Evolutionary conservation across 2,888 invertebrate genomes (phyloP).

Genomic region (Trypoxylon attenuatum): DNA sequence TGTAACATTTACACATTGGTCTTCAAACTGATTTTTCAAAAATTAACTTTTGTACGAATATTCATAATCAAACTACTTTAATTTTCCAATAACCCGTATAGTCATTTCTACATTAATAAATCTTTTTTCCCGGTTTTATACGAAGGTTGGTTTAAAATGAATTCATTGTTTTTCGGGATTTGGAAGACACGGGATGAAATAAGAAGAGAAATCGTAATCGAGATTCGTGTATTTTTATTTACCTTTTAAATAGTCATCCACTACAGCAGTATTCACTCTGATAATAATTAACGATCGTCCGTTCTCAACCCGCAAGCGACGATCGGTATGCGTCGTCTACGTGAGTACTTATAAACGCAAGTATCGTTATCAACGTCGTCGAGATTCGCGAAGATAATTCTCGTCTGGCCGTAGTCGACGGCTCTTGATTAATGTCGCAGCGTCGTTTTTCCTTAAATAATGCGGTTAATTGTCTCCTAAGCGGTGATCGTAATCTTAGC

Average conservation of each 20-base stretch:
- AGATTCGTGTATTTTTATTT: constrained; percentile 63
- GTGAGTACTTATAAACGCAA: constrained; percentile 39
- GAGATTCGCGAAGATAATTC: too few species aligned
- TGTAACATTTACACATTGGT: too few species aligned
- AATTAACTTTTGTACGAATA: too few species aligned
- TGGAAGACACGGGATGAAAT: neutral
- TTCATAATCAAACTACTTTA: too few species aligned
- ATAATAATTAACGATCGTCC: constrained; percentile 62
- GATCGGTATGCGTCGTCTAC: constrained; percentile 48
- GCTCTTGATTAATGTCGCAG: neutral
- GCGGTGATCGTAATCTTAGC: constrained; percentile 3
- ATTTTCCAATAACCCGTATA: too few species aligned
- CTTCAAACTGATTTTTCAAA: too few species aligned
- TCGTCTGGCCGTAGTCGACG: too few species aligned
- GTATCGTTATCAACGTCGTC: constrained; percentile 21
- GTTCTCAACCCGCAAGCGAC: constrained; percentile 43
- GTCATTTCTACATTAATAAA: too few species aligned
- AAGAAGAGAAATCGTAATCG: neutral
- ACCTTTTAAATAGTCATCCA: constrained; percentile 69
- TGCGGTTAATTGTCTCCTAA: neutral
- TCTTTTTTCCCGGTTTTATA: too few species aligned
- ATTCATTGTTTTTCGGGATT: too few species aligned
- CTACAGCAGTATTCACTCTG: constrained; percentile 67
- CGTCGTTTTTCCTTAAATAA: neutral
- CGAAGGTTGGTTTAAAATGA: too few species aligned